phyloP scores from a whole-genome alignment of 2,888 invertebrate genomes.

The Drosophila pegasa region DNA sequence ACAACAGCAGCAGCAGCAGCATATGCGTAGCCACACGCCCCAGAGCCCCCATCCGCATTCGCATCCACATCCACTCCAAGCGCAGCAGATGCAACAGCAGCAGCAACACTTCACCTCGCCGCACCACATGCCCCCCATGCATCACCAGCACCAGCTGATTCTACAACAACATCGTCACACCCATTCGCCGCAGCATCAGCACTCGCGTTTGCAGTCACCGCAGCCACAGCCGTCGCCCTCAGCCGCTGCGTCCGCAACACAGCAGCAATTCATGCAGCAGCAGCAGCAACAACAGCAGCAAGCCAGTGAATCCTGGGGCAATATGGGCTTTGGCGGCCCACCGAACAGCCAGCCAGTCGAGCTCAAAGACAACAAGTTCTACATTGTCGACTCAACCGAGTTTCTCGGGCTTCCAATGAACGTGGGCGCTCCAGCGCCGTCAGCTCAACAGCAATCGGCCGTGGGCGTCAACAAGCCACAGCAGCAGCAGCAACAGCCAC shows the following conservation, averaged over 20 bases:
- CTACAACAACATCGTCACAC: conserved; percentile 79
- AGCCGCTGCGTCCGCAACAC: conserved; percentile 33
- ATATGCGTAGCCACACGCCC: conserved; percentile 72
- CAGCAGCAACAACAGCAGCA: conserved; percentile 69
- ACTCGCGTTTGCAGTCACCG: conserved; percentile 80
- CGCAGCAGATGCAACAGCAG: conserved; percentile 70
- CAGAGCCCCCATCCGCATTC: conserved; percentile 72
- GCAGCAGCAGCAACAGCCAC: conserved; percentile 68
- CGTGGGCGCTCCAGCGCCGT: conserved; percentile 66
- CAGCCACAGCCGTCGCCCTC: conserved; percentile 79
- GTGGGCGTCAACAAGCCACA: conserved; percentile 46
- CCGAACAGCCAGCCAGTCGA: conserved; percentile 70
- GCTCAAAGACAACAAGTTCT: conserved; percentile 83
- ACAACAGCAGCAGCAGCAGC: conserved; percentile 76
- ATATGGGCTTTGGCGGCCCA: conserved; percentile 66
- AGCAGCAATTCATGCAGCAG: conserved; percentile 69
- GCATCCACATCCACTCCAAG: conserved; percentile 66
- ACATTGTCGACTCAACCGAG: conserved; percentile 84
- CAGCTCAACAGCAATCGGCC: conserved; percentile 42
- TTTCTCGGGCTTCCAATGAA: conserved; percentile 84
- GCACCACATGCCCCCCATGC: conserved; percentile 80
- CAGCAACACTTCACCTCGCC: conserved; percentile 78
- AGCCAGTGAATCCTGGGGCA: conserved; percentile 67
- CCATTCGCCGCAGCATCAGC: conserved; percentile 82
- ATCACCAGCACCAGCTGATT: conserved; percentile 74